Evolutionary conservation across 2,888 invertebrate species (phyloP).

Genomic region (Orthosia cruda): DNA sequence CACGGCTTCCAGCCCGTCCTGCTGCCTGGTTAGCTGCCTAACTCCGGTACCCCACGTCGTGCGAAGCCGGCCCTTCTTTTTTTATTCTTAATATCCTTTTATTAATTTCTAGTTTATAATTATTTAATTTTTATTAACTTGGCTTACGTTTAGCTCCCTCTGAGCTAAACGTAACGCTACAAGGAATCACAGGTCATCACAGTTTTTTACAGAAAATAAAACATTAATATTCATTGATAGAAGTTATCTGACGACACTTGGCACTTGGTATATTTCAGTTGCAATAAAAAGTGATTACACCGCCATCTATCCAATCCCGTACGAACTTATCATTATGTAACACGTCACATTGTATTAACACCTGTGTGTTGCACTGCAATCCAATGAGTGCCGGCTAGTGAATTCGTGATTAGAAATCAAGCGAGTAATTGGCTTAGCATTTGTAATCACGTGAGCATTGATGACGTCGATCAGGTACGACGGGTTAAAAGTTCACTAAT

Average conservation of each 20-base stretch:
- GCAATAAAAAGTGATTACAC: neutral
- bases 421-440: constrained; percentile 54
- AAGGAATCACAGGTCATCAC: no score
- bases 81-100: no score
- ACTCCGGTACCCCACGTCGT: no score
- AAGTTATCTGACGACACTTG: neutral
- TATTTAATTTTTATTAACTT: no score
- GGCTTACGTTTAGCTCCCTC: no score
- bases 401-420: constrained; percentile 60
- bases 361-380: constrained; percentile 6
- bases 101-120: no score
- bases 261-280: no score
- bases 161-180: no score
- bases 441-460: constrained; percentile 25
- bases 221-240: neutral
- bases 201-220: no score
- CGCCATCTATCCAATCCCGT: neutral
- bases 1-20: no score
- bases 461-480: neutral
- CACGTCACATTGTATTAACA: constrained; percentile 9
- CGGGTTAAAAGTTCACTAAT: neutral
- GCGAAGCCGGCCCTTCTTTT: no score
- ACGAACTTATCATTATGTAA: constrained; percentile 6
- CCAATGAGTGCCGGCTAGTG: constrained; percentile 58
- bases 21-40: no score